These are phyloP conservation scores for Adelosebastes latens DNA, from an alignment of 2,797 vertebrate species.

Conservation along the genomic window DNA sequence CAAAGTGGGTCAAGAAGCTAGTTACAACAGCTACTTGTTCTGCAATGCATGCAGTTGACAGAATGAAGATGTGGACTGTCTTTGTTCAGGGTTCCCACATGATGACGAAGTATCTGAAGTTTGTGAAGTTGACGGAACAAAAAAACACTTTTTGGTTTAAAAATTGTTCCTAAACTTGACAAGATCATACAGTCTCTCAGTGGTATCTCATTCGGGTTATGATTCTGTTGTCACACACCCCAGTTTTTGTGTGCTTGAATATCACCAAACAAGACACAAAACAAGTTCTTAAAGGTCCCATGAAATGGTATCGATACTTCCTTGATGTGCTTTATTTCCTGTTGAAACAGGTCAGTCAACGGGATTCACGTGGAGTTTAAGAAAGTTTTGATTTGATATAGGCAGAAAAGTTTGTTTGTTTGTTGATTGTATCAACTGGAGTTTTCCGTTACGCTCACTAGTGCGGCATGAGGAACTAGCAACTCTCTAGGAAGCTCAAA, in stretches of 20 bases:
- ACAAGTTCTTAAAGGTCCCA: background rate
- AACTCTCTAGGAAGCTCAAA: too few species aligned
- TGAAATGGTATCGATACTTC: background rate
- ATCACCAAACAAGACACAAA: background rate
- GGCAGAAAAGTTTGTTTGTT: background rate
- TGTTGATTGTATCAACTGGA: background rate
- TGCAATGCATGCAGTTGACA: background rate
- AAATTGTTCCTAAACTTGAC: background rate
- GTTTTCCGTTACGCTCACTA: background rate
- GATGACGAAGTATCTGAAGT: background rate
- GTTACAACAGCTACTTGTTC: background rate
- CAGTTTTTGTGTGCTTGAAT: background rate
- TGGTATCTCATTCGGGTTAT: background rate
- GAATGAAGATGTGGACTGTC: background rate
- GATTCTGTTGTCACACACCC: background rate
- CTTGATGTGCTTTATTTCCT: background rate
- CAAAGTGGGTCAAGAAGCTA: background rate
- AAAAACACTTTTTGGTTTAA: background rate
- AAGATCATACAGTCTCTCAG: background rate
- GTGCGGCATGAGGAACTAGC: background rate
- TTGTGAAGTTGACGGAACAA: background rate
- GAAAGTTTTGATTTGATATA: background rate
- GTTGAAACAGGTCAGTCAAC: background rate
- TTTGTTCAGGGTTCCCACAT: slow-evolving; percentile 7
- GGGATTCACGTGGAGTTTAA: background rate